These are phyloP conservation scores for Patella vulgata DNA, from an alignment of 1,140 invertebrate genomes.

Conservation along the genomic window DNA sequence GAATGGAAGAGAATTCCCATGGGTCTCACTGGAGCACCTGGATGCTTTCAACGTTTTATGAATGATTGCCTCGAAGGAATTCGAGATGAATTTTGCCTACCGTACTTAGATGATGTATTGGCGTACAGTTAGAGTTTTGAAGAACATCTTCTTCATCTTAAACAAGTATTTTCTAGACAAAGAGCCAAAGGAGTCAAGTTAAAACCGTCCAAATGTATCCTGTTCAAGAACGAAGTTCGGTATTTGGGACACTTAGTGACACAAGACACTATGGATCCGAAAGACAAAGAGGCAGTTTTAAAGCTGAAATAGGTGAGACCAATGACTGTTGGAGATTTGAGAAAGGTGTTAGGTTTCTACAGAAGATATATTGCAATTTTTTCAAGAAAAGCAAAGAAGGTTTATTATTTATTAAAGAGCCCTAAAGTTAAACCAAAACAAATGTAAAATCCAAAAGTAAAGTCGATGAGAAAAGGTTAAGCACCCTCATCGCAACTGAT, in stretches of 20 bases:
- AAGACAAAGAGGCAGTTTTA: conserved; percentile 62
- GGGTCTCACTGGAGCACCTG: conserved; percentile 33
- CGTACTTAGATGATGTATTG: conserved; percentile 38
- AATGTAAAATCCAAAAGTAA: no score
- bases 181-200: conserved; percentile 35
- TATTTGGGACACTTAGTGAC: conserved; percentile 36
- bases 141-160: conserved; percentile 41
- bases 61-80: conserved; percentile 15
- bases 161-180: conserved; percentile 52
- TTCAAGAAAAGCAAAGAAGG: conserved; percentile 36
- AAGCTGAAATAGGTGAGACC: conserved; percentile 47
- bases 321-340: conserved; percentile 57
- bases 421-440: no score
- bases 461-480: no score
- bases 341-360: conserved; percentile 67
- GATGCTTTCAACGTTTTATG: conserved; percentile 37
- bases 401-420: no score
- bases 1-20: conserved; percentile 33
- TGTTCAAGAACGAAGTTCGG: conserved; percentile 10
- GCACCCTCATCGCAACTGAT: no score
- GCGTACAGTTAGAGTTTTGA: conserved; percentile 18
- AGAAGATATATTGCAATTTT: conserved; percentile 60
- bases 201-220: conserved; percentile 20
- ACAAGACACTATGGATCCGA: conserved; percentile 47
- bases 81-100: conserved; percentile 23